Conservation (phyloP, 2,888 invertebrate species). For the Drosophila ezoana region DNA sequence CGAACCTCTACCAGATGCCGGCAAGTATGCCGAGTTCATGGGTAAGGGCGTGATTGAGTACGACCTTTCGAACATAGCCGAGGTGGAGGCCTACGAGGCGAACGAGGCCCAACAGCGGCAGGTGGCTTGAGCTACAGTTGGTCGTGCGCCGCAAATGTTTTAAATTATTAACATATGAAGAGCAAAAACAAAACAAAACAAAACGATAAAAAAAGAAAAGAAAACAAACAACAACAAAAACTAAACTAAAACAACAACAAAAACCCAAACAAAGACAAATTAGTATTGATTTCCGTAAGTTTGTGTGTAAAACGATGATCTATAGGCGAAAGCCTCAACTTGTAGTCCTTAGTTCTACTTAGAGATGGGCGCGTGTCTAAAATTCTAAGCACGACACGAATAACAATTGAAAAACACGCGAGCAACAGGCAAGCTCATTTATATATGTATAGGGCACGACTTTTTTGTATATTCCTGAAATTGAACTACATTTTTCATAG, state of each 20-base stretch:
- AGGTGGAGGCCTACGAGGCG: conserved; percentile 86
- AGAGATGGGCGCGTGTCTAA: neutral
- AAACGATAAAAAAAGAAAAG: conserved; percentile 6
- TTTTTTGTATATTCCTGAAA: no score
- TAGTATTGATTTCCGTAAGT: conserved; percentile 66
- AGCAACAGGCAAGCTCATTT: no score
- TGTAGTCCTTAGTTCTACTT: conserved; percentile 63
- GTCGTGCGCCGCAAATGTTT: conserved; percentile 42
- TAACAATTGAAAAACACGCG: conserved; percentile 4
- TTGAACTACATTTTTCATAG: no score
- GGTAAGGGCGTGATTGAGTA: conserved; percentile 91
- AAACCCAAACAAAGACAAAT: conserved; percentile 35
- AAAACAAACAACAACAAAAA: conserved; percentile 6
- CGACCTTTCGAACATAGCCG: conserved; percentile 89
- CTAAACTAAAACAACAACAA: conserved; percentile 14
- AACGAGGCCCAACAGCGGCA: conserved; percentile 41
- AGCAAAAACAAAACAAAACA: conserved; percentile 17
- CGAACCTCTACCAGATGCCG: conserved; percentile 84
- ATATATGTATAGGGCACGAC: no score
- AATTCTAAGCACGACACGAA: conserved; percentile 1
- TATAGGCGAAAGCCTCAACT: conserved; percentile 51
- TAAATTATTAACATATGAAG: conserved; percentile 42
- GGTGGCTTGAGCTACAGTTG: conserved; percentile 42
- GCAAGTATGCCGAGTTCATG: conserved; percentile 91
- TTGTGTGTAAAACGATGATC: conserved; percentile 44